phyloP scores from a whole-genome alignment of 2,888 invertebrate species.

The Alitta virens region DNA sequence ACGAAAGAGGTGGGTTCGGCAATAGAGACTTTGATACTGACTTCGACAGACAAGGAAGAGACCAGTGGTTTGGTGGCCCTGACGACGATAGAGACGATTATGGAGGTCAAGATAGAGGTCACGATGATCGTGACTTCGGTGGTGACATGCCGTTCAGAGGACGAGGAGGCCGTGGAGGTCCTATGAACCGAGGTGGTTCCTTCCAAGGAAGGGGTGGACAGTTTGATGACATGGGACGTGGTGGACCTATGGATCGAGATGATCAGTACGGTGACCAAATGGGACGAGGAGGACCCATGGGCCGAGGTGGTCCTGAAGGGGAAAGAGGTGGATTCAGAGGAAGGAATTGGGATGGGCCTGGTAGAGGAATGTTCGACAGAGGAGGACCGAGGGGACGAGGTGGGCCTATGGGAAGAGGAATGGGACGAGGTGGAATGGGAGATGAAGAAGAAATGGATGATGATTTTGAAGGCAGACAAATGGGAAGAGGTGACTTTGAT shows the following conservation, averaged over 20 bases:
- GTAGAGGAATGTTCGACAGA: neutral
- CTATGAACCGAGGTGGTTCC: neutral
- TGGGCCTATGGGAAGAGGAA: neutral
- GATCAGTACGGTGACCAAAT: neutral
- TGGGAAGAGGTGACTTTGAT: too few species aligned
- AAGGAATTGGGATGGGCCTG: neutral
- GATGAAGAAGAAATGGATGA: neutral
- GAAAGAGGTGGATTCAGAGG: neutral
- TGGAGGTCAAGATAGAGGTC: too few species aligned
- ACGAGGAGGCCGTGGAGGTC: slow-evolving; percentile 1
- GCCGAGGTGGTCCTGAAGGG: neutral
- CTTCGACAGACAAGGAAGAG: neutral
- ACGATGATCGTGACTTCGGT: neutral
- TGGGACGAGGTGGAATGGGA: neutral
- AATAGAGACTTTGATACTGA: neutral
- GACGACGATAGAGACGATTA: neutral
- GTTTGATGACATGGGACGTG: neutral
- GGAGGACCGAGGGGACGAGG: neutral
- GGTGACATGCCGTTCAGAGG: slow-evolving; percentile 3
- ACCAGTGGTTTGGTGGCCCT: neutral
- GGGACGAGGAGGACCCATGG: slow-evolving; percentile 1
- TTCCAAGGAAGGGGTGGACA: neutral
- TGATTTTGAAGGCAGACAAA: too few species aligned
- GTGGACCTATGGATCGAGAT: slow-evolving; percentile 1
- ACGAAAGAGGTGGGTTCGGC: neutral